Base-by-base conservation (phyloP, 2,888 invertebrate genomes). In the Cryptus armator region DNA sequence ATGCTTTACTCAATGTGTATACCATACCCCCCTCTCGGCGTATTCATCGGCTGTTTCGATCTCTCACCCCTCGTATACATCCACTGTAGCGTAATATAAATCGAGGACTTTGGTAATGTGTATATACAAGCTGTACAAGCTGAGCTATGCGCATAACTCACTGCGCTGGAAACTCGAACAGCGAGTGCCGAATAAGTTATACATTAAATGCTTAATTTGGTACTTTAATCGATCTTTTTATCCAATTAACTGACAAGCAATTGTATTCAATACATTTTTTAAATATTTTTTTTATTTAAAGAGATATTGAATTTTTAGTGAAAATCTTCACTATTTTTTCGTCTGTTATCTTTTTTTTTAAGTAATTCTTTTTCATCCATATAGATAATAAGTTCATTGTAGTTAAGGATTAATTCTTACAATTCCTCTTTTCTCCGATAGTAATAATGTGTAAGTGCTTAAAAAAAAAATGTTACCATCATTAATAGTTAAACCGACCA, bases 31-130 rank as follows among this genome's bases (percentile, higher is more conserved):
- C 70, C 81, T 43, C 16, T n/a, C 19, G 64, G 2, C 70, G 5
- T 64, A 81, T 76, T 81, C 81, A 53, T 56, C 53, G 19, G 53
- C 53, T 64, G 24, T 29, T 67, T 43, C 75, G 43, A 32, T 37
- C 43, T n/a, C 43, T 59, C 59, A 43, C 75, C 75, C 81, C 75
- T 75, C 81, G 68, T 51, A 6, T 64, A 48, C 37, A 59, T 16
- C 29, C 71, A 64, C 71, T 79, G 66, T 37, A 19, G 10, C 53
- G 53, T 43, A 72, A 72, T 72, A 71, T 53, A 72, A 64, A 79
- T 79, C 48, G 78, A 78, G 70, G 78, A 78, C 78, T 78, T 78
- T 48, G 51, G 70, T 78, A 19, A 48, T 19, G 62, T 51, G 78
- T 64, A 19, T 44, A 64, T 68, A 70, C 62, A 71, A 70, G 70